Conservation (phyloP, 23 tunicate genomes). For the Trididemnum nubilum region DNA sequence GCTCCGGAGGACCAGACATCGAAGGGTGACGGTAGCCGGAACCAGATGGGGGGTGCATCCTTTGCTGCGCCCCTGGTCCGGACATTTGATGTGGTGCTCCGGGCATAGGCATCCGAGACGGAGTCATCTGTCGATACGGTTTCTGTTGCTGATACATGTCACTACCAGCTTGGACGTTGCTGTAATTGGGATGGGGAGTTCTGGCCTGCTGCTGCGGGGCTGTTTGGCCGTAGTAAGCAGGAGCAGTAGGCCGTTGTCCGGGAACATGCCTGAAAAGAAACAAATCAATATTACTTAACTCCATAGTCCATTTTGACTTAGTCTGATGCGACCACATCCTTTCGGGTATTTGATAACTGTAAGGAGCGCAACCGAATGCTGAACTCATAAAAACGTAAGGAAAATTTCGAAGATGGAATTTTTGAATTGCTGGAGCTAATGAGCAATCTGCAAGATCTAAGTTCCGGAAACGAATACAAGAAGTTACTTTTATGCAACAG, state of each 20-base stretch:
- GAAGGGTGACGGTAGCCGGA: background rate
- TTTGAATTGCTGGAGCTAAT: no score
- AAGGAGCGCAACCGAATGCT: no score
- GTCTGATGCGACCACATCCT: no score
- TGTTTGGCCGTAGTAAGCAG: constrained; percentile 37
- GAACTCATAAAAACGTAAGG: no score
- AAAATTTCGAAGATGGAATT: no score
- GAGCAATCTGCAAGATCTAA: no score
- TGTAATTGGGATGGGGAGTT: constrained; percentile 30
- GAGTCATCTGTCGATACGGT: constrained; percentile 44
- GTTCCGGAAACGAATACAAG: no score
- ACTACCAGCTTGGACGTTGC: constrained; percentile 12
- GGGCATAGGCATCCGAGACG: constrained; percentile 26
- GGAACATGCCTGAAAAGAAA: constrained; percentile 8
- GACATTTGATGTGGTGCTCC: constrained; percentile 32
- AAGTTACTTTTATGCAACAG: no score
- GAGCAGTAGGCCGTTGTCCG: constrained; percentile 23
- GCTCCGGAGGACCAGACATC: background rate
- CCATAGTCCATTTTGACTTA: background rate
- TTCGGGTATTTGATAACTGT: no score
- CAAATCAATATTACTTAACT: no score
- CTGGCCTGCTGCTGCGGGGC: constrained; percentile 6
- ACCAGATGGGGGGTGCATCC: constrained; percentile 14
- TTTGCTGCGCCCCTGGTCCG: constrained; percentile 20
- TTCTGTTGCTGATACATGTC: constrained; percentile 37